These are phyloP conservation scores for Pristionchus arcanus DNA, from an alignment of 2,888 invertebrate species.

Conservation along the genomic window DNA sequence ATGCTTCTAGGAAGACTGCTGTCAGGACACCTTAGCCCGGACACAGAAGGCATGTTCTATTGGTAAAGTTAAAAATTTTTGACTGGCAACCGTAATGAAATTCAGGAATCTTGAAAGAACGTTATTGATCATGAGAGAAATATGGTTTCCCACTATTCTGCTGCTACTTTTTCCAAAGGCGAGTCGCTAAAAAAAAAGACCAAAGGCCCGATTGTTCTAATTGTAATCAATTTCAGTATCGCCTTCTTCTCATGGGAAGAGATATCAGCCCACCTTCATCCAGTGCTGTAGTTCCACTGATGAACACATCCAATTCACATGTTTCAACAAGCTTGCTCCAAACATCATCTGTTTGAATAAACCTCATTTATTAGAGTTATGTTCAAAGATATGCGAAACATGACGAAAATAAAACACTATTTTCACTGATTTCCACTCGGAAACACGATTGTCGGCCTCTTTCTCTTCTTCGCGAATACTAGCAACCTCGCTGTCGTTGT, in stretches of 20 bases:
- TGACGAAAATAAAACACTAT: too few relatives aligned
- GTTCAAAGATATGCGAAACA: too few relatives aligned
- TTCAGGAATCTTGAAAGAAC: too few relatives aligned
- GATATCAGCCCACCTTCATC: background rate
- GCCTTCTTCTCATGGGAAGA: background rate
- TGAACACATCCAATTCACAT: background rate
- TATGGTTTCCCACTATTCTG: background rate
- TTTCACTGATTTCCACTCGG: background rate
- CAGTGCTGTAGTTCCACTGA: too few relatives aligned
- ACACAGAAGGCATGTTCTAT: too few relatives aligned
- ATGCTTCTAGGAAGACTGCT: too few relatives aligned
- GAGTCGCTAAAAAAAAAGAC: too few relatives aligned
- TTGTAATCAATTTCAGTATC: background rate
- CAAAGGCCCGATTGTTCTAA: too few relatives aligned
- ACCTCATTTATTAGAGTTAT: too few relatives aligned
- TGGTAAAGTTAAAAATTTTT: too few relatives aligned
- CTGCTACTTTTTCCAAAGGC: background rate
- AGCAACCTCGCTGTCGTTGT: slow-evolving; percentile 10
- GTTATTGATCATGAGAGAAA: background rate
- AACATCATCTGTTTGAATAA: background rate
- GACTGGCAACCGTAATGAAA: too few relatives aligned
- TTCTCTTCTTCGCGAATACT: slow-evolving; percentile 34
- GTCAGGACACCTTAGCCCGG: too few relatives aligned
- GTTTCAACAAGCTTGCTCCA: background rate
- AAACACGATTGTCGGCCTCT: slow-evolving; percentile 10